Conservation (phyloP, 2,113 vertebrate species). For the Dinomys branickii region DNA sequence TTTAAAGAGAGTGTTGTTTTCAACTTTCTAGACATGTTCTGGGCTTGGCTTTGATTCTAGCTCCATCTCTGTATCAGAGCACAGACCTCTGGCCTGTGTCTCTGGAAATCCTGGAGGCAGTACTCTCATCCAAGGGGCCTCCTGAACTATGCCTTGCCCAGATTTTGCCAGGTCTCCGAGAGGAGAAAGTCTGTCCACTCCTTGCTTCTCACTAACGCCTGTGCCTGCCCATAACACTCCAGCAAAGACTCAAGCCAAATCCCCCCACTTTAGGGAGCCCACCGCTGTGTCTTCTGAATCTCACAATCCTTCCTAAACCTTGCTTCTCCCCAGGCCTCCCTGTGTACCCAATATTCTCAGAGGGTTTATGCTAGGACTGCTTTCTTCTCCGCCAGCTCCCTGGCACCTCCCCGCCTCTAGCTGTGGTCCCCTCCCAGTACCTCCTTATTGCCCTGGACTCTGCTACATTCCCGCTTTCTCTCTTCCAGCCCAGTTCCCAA, state of each 20-base stretch:
- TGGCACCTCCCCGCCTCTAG: neutral
- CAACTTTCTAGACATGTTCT: constrained; percentile 27
- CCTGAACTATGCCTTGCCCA: neutral
- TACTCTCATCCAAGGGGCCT: neutral
- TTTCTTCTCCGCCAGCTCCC: neutral
- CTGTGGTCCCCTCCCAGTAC: neutral
- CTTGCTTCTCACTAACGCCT: neutral
- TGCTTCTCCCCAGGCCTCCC: no score
- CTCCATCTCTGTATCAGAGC: neutral
- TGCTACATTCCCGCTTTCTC: neutral
- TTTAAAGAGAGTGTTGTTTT: constrained; percentile 58
- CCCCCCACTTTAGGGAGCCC: neutral
- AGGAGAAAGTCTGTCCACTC: neutral
- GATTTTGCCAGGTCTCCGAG: neutral
- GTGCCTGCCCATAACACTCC: neutral
- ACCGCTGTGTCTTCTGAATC: neutral
- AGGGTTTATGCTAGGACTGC: neutral
- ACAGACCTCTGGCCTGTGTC: neutral
- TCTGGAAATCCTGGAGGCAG: neutral
- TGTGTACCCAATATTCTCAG: neutral
- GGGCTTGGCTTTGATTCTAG: constrained; percentile 24
- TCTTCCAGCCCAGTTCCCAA: neutral
- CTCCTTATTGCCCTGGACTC: neutral
- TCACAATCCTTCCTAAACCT: neutral
- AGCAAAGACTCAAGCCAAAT: neutral